These are phyloP conservation scores for Epinephelus malabaricus DNA, from an alignment of 2,797 vertebrate species.

Conservation along the genomic window DNA sequence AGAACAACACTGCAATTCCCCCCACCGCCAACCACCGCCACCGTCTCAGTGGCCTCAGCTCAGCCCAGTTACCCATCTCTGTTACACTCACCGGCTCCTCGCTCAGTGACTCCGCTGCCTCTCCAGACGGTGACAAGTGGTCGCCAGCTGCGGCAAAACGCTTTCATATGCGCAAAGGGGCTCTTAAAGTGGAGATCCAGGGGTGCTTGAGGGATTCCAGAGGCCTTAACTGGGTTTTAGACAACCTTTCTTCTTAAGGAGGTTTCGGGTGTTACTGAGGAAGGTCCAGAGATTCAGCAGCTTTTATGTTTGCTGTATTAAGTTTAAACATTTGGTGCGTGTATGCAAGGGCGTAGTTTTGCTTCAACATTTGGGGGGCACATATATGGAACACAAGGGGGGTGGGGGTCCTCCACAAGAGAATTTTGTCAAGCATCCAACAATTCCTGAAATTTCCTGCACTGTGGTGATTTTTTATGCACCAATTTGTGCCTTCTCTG, in stretches of 20 bases:
- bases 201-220: not conserved
- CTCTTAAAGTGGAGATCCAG: not conserved
- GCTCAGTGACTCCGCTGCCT: not conserved
- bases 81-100: not conserved
- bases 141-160: not conserved
- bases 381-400: too few species aligned
- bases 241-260: not conserved
- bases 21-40: not conserved
- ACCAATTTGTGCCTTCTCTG: too few species aligned
- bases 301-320: not conserved
- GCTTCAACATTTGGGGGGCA: too few species aligned
- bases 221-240: not conserved
- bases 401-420: too few species aligned
- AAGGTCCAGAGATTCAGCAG: not conserved
- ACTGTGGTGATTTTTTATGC: too few species aligned
- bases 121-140: slow-evolving; percentile 3
- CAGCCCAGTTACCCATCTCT: slow-evolving; percentile 28
- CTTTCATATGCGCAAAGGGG: not conserved
- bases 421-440: too few species aligned
- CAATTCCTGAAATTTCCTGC: too few species aligned
- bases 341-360: too few species aligned
- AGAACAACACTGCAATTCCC: slow-evolving; percentile 47
- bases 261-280: not conserved
- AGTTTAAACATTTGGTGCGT: not conserved
- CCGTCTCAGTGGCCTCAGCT: slow-evolving; percentile 24